Evolutionary conservation across 92 coral and sea anemone genomes (phyloP), one percentile per base, ranked within the genome.

Genomic region (Paragorgia papillata): DNA sequence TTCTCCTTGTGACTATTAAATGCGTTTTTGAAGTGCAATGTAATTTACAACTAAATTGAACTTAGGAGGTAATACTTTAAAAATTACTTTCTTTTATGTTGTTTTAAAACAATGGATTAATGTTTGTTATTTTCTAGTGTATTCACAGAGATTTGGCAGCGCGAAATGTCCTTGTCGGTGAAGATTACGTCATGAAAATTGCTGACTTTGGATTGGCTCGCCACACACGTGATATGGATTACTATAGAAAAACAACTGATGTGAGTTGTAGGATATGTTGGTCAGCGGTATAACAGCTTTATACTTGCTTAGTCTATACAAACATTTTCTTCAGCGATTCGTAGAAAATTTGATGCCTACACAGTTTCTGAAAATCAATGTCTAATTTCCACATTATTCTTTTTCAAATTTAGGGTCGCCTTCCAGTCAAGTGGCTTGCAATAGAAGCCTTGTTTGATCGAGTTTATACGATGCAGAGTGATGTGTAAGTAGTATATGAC

Each of bases 141-240:
- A 92, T 93, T 30, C 97, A 93, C 80, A 83, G 97, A 74, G 97
- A 93, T 64, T 80, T 93, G 37, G 97, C 97, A 1, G 97, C 97
- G 57, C 87, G 97, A 37, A 93, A 93, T 86, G 75, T 93, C 35
- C 88, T 93, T 57, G 97, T 93, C 30, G 97, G 97, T 28, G 97
- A 90, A 69, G 97, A 93, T 56, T 93, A 88, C 71, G 87, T 93
- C 65, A 93, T 93, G 97, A 93, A 93, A 79, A 91, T 93, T 64
- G 97, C 97, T 32, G 97, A 93, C 82, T 93, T 93, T 61, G 97
- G 97, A 44, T 88, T 93, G 86, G 97, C 97, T 32, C 84, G 97
- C 46, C 92, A 93, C 84, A 85, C 92, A 17, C 79, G 97, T 66
- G 97, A 93, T 67, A 68, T 88, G 82, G 97, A 93, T 63, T 93